Evolutionary conservation across 2,113 vertebrate species (phyloP).

Genomic region (Hippocampus abdominalis): DNA sequence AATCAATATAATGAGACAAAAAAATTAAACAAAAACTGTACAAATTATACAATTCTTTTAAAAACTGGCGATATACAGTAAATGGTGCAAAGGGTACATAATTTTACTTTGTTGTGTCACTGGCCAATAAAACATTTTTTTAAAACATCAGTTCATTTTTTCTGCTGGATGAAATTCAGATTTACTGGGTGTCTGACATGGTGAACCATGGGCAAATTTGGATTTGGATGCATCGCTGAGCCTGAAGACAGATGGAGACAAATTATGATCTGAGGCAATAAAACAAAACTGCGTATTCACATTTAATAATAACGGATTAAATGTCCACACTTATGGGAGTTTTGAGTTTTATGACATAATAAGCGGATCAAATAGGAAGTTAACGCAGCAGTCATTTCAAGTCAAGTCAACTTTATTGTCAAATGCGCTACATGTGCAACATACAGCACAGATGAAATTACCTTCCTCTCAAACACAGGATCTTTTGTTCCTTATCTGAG

Average conservation of each 20-base stretch:
- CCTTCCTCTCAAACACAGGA: no score
- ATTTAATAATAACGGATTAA: neutral
- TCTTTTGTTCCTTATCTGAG: no score
- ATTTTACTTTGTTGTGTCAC: constrained; percentile 41
- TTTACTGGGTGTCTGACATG: constrained; percentile 87
- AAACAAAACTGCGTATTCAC: neutral
- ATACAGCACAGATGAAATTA: no score
- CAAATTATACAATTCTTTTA: constrained; percentile 92
- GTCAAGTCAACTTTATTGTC: no score
- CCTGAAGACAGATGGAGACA: constrained; percentile 60
- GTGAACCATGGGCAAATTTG: constrained; percentile 85
- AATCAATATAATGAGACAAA: constrained; percentile 85
- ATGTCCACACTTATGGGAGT: neutral
- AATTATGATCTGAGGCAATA: neutral
- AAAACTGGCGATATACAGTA: constrained; percentile 65
- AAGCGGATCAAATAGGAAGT: no score
- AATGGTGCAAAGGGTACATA: constrained; percentile 58
- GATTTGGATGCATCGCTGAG: constrained; percentile 85
- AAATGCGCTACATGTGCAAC: no score
- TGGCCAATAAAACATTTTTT: constrained; percentile 39
- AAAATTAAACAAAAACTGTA: constrained; percentile 87
- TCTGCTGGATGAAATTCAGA: constrained; percentile 94
- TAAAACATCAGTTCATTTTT: constrained; percentile 81
- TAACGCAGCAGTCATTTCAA: no score
- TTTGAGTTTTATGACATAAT: neutral